These are phyloP conservation scores for Aelia acuminata DNA, from an alignment of 2,888 invertebrate species.

Conservation along the genomic window DNA sequence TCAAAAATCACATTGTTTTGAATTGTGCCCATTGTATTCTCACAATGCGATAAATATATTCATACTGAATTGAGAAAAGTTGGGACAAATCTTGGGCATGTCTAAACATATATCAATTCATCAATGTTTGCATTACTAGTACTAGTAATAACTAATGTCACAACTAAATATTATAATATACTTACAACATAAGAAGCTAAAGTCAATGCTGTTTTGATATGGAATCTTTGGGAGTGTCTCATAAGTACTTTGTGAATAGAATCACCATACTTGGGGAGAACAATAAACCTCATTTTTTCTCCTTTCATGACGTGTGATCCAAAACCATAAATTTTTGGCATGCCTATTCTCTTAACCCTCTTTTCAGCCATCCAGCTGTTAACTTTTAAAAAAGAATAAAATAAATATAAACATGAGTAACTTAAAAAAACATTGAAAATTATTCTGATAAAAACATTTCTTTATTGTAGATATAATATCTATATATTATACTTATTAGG, in stretches of 20 bases:
- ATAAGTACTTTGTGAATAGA: constrained; percentile 89
- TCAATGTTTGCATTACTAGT: background rate
- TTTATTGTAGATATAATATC: no score
- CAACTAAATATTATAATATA: constrained; percentile 60
- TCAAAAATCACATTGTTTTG: no score
- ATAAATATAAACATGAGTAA: background rate
- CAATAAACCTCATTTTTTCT: constrained; percentile 89
- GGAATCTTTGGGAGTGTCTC: constrained; percentile 77
- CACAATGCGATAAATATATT: no score
- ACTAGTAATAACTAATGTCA: background rate
- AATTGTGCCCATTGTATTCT: no score
- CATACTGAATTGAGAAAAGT: background rate
- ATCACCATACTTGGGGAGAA: constrained; percentile 90
- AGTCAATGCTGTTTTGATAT: constrained; percentile 73
- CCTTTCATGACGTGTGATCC: constrained; percentile 86
- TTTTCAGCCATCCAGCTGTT: constrained; percentile 78
- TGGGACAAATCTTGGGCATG: background rate
- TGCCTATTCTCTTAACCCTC: constrained; percentile 80
- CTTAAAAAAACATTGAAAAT: background rate
- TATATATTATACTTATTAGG: no score
- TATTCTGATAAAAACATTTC: no score
- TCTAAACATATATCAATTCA: background rate
- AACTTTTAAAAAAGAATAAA: constrained; percentile 72
- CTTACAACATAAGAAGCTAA: constrained; percentile 66
- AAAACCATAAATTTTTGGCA: constrained; percentile 90